These are phyloP conservation scores for Drosophila orena DNA, from an alignment of 1,140 invertebrate genomes.

Conservation along the genomic window DNA sequence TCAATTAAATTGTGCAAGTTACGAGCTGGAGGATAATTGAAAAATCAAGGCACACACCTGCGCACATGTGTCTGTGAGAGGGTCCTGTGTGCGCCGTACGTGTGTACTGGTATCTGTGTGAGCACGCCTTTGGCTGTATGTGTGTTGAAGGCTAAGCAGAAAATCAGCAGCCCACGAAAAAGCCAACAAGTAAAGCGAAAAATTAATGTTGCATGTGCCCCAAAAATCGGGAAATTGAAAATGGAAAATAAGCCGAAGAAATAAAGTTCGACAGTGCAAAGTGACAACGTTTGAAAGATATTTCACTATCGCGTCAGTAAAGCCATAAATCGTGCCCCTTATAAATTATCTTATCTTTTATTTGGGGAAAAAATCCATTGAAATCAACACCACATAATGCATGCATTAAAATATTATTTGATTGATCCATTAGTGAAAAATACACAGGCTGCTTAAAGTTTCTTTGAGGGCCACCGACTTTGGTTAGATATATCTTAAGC, in stretches of 20 bases:
- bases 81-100: constrained; percentile 23
- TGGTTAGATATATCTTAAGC: constrained; percentile 21
- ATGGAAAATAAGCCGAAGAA: constrained; percentile 18
- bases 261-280: constrained; percentile 4
- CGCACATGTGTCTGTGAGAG: constrained; percentile 69
- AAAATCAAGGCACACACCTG: constrained; percentile 79
- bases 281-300: constrained; percentile 5
- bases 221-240: constrained; percentile 33
- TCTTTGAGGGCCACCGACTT: constrained; percentile 18
- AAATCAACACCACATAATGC: constrained; percentile 51
- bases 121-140: constrained; percentile 39
- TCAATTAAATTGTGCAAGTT: constrained; percentile 58
- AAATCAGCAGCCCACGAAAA: constrained; percentile 51
- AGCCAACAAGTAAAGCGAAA: constrained; percentile 72
- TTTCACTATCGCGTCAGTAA: neutral
- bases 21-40: constrained; percentile 43
- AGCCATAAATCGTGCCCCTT: constrained; percentile 1
- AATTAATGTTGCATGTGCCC: constrained; percentile 28
- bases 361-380: constrained; percentile 8
- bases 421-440: constrained; percentile 58
- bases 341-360: constrained; percentile 32
- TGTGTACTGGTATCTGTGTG: constrained; percentile 18
- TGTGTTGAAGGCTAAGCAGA: constrained; percentile 73
- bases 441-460: neutral
- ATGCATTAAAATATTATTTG: constrained; percentile 72